phyloP scores from a whole-genome alignment of 2,888 invertebrate genomes.

The Rosalia funebris region DNA sequence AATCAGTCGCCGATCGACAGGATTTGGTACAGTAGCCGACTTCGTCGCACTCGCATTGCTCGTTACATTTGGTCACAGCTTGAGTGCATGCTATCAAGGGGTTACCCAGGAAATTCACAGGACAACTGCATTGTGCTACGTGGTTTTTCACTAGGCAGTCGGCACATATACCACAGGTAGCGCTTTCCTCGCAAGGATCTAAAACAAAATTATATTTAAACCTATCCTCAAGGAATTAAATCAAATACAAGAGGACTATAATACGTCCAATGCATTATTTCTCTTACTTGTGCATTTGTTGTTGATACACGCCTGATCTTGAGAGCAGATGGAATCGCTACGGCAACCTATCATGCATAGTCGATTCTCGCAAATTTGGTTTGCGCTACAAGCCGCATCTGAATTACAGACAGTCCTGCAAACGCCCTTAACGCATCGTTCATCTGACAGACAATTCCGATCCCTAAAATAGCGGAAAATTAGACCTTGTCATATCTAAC shows the following conservation, averaged over 20 bases:
- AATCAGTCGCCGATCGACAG: slow-evolving; percentile 75
- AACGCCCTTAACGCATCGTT: slow-evolving; percentile 84
- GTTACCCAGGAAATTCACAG: slow-evolving; percentile 82
- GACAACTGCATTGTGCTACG: slow-evolving; percentile 87
- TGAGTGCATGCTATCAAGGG: slow-evolving; percentile 81
- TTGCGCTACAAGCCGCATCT: slow-evolving; percentile 80
- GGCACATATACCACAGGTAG: slow-evolving; percentile 85
- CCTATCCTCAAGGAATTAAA: too few species aligned
- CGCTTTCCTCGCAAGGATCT: slow-evolving; percentile 82
- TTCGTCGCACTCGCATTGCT: slow-evolving; percentile 82
- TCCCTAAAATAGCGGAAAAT: slow-evolving; percentile 69
- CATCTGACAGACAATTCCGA: slow-evolving; percentile 83
- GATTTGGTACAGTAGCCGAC: slow-evolving; percentile 80
- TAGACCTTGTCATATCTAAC: neutral
- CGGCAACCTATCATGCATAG: slow-evolving; percentile 89
- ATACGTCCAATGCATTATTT: too few species aligned
- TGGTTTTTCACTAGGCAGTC: slow-evolving; percentile 85
- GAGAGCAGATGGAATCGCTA: slow-evolving; percentile 81
- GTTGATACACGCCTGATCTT: slow-evolving; percentile 81
- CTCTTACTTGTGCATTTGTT: slow-evolving; percentile 82
- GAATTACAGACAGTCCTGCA: slow-evolving; percentile 89
- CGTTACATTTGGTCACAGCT: slow-evolving; percentile 78
- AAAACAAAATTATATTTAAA: too few species aligned
- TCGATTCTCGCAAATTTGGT: slow-evolving; percentile 88
- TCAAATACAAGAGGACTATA: too few species aligned